Evolutionary conservation across 2,797 vertebrate genomes (phyloP), one percentile per base, ranked within the genome.

Genomic region (Paratrypauchen microcephalus): DNA sequence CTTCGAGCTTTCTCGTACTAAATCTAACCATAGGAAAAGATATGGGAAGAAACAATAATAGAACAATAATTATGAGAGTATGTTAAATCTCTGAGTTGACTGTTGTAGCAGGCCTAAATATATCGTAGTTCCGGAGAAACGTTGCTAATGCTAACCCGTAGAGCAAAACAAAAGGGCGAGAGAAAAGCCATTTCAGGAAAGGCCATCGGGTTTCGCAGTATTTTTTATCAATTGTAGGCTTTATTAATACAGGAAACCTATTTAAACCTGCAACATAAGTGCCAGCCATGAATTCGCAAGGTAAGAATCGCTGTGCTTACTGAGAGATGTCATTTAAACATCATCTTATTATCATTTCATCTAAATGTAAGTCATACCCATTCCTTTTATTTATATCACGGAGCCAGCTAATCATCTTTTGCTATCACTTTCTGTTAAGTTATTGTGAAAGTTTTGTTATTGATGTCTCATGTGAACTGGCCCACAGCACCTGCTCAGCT

Each of bases 211-310:
- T 36, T 60, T 60, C 18, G 8, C 26, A 39, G 59, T 18, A 47
- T 15, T 11, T 15, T 11, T 45, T 16, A 16, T 24, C 1, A 2
- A 16, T 6, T 24, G 16, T 26, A 11, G 30, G 6, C 4, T 63
- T 24, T 8, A 18, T 21, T 45, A 26, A 63, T 36, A 48, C 54
- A 72, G 61, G 57, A 73, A 58, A 21, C n/a, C 52, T 57, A 39
- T 60, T 56, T 39, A 71, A 80, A 64, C 15, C 24, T 9, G n/a
- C 61, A 23, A 2, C 26, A 32, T 59, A 52, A 47, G 60, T 48
- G 55, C 65, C 70, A 68, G 62, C 59, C 66, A 86, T 86, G 83
- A 83, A 90, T 50, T 71, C 86, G 45, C 84, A 72, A 75, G 77
- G 89, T 90, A 85, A 85, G 70, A 59, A 24, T 24, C 55, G 26